A percentile compares a stretch with the other conserved stretches of the same genome.
These are phyloP conservation scores for Pristionchus exspectatus DNA, from an alignment of 2,888 invertebrate genomes.

Conservation along the genomic window DNA sequence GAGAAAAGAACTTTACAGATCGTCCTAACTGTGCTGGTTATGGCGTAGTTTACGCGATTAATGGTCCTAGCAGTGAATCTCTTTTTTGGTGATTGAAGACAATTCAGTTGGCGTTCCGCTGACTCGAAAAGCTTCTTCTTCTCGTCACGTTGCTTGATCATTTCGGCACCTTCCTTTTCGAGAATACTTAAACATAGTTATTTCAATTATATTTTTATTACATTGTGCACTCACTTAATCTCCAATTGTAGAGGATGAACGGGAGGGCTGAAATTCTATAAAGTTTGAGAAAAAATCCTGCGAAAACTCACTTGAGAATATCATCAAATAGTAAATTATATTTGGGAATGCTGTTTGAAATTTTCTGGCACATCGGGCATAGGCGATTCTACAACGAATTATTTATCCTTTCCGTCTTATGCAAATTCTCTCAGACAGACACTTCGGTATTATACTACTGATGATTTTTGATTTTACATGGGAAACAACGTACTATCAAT, in stretches of 20 bases:
- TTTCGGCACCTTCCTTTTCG: not conserved
- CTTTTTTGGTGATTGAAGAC: not conserved
- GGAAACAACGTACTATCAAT: not conserved
- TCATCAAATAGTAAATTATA: not conserved
- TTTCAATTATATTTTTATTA: not conserved
- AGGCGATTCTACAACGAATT: not conserved
- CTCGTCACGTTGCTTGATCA: not conserved
- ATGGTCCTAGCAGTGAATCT: not conserved
- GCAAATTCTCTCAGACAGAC: too few species aligned
- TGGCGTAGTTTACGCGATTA: not conserved
- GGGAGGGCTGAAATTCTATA: not conserved
- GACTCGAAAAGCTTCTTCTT: not conserved
- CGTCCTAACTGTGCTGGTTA: not conserved
- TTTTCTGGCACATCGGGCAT: not conserved
- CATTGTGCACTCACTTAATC: not conserved
- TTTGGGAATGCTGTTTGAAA: not conserved
- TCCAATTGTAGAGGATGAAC: not conserved
- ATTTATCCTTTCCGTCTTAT: not conserved
- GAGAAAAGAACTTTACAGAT: too few species aligned
- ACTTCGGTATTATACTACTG: too few species aligned
- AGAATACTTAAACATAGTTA: not conserved
- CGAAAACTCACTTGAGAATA: not conserved
- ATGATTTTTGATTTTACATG: too few species aligned
- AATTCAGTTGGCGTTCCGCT: not conserved
- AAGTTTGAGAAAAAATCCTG: too few species aligned